Evolutionary conservation across 2,888 invertebrate genomes (phyloP), one percentile per base, ranked within the genome.

Genomic region (Eristalis tenax): DNA sequence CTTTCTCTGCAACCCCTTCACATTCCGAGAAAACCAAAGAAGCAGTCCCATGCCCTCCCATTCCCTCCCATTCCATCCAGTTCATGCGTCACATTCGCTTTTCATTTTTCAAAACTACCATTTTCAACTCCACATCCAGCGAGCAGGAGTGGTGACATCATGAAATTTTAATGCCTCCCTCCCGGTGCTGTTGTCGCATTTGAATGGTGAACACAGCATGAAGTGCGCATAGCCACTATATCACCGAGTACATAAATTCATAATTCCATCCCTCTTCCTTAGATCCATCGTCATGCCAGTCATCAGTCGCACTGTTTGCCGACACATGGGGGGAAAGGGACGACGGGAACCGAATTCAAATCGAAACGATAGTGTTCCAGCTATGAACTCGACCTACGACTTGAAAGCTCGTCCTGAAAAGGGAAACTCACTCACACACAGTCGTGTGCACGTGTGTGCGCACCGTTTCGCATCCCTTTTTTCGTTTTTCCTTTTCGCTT

Each of bases 221-320:
- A 87, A 87, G 87, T 87, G 87, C 87, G 87, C 87, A 87, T 87
- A 87, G 76, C 87, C 79, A 76, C 68, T 80, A 40, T 76, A 83
- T 79, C 73, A 73, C 28, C n/a, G 79, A 80, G 75, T 87, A 83
- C 71, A 87, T 87, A 87, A 87, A 87, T 87, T 83, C 79, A 87
- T 87, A 87, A 83, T 76, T 80, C 76, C 83, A 71, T 40, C 65
- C 68, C 70, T 56, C 65, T 57, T 35, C 59, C 64, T 78, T 23
- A 43, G 38, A 26, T 64, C 6, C 57, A 40, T 18, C 38, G 4
- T 65, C 56, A 15, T 28, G 10, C 35, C 59, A n/a, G 68, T n/a
- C 50, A 26, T 75, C 70, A 2, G 32, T 1, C 38, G 38, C 38
- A 38, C 38, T 38, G 38, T 13, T 38, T 38, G 38, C 13, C 13